Evolutionary conservation across 2,888 invertebrate species (phyloP).

Genomic region (Suillia variegata): DNA sequence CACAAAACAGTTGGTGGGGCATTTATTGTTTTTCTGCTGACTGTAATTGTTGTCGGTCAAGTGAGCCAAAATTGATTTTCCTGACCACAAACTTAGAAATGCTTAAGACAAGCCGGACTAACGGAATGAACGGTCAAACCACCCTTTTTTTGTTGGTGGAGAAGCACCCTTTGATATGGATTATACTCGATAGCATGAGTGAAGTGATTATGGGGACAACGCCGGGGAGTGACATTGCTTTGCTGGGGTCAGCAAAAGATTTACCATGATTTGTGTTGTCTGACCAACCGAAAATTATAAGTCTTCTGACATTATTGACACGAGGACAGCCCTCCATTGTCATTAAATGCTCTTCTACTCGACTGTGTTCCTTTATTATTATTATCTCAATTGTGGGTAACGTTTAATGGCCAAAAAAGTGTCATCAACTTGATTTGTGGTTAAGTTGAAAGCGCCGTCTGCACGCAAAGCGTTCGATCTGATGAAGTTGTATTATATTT

Average conservation of each 20-base stretch:
- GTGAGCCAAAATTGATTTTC: conserved; percentile 19
- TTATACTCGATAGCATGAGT: too few relatives aligned
- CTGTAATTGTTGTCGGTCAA: neutral
- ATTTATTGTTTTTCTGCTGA: neutral
- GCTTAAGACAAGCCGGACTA: conserved; percentile 9
- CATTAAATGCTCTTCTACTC: too few relatives aligned
- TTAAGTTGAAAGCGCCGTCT: neutral
- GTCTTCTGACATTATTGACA: conserved; percentile 13
- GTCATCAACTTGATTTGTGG: conserved; percentile 5
- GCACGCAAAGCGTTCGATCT: too few relatives aligned
- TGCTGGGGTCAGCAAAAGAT: conserved; percentile 13
- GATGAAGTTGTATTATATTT: too few relatives aligned
- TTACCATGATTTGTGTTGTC: conserved; percentile 2
- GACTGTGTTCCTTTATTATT: neutral
- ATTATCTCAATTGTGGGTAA: conserved; percentile 6
- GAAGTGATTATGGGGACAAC: too few relatives aligned
- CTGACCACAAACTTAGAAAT: conserved; percentile 17
- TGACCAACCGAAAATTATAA: conserved; percentile 3
- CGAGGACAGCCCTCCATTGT: neutral
- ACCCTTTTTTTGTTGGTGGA: neutral
- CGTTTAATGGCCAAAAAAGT: neutral
- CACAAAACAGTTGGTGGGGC: conserved; percentile 10
- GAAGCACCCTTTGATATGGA: too few relatives aligned
- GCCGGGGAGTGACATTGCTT: neutral
- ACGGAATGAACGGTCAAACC: neutral